Evolutionary conservation across 2,797 vertebrate species (phyloP).

Genomic region (Lepilemur septentrionalis): DNA sequence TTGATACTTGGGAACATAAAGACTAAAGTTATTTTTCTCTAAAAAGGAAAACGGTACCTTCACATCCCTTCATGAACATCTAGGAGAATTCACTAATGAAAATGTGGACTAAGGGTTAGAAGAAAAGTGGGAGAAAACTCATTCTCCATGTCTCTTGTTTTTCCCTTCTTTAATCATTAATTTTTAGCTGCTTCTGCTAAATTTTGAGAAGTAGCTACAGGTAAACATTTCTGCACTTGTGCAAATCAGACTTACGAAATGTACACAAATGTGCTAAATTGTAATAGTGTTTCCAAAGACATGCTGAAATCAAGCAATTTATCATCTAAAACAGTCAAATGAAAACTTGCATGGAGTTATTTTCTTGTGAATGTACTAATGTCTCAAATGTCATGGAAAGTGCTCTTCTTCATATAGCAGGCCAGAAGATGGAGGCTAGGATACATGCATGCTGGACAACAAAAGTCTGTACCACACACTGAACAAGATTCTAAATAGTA

Average conservation of each 20-base stretch:
- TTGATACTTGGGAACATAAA: background rate
- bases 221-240: background rate
- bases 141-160: background rate
- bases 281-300: background rate
- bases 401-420: background rate
- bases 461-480: background rate
- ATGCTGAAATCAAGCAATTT: background rate
- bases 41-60: background rate
- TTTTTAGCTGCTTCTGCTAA: background rate
- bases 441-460: background rate
- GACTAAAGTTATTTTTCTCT: background rate
- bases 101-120: background rate
- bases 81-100: slow-evolving; percentile 1
- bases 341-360: background rate
- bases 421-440: background rate
- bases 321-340: background rate
- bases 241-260: background rate
- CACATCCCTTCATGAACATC: background rate
- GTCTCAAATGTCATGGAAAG: background rate
- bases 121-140: background rate
- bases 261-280: background rate
- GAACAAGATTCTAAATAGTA: background rate
- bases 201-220: background rate
- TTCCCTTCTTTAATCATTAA: background rate
- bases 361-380: background rate